A percentile compares a stretch with the other conserved stretches of the same genome.
These are phyloP conservation scores for Nothoprocta perdicaria DNA, from an alignment of 2,113 vertebrate genomes.

Conservation along the genomic window DNA sequence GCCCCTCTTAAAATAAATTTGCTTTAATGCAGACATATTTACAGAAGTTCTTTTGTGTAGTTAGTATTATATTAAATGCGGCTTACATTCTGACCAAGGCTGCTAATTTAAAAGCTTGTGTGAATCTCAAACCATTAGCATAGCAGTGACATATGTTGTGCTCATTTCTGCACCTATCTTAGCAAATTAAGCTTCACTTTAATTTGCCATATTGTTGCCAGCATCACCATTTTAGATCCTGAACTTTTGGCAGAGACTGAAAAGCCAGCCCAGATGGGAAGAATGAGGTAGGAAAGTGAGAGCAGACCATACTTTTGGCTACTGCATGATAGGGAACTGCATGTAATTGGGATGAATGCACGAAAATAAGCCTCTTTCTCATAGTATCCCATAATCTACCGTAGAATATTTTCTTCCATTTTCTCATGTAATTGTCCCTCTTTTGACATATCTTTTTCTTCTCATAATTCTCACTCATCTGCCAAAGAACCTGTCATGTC, in stretches of 20 bases:
- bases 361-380: not conserved
- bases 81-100: conserved; percentile 39
- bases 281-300: not conserved
- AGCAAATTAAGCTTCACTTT: conserved; percentile 16
- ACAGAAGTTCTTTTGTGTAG: conserved; percentile 16
- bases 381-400: not conserved
- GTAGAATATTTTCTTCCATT: not conserved
- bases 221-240: not conserved
- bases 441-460: not conserved
- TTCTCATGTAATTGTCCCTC: not conserved
- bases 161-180: not conserved
- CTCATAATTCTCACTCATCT: not conserved
- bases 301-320: not conserved
- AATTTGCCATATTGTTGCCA: conserved; percentile 19
- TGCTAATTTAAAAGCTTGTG: conserved; percentile 29
- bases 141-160: not conserved
- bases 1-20: conserved; percentile 46
- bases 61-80: conserved; percentile 14
- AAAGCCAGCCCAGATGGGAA: not conserved
- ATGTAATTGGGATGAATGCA: not conserved
- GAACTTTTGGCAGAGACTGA: not conserved
- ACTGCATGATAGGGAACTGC: not conserved
- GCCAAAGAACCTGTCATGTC: not conserved
- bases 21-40: conserved; percentile 8
- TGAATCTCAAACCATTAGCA: not conserved